Percentiles rank a stretch among this genome's conserved stretches.
phyloP scores from a whole-genome alignment of 2,113 vertebrate genomes.

The Mobula hypostoma region DNA sequence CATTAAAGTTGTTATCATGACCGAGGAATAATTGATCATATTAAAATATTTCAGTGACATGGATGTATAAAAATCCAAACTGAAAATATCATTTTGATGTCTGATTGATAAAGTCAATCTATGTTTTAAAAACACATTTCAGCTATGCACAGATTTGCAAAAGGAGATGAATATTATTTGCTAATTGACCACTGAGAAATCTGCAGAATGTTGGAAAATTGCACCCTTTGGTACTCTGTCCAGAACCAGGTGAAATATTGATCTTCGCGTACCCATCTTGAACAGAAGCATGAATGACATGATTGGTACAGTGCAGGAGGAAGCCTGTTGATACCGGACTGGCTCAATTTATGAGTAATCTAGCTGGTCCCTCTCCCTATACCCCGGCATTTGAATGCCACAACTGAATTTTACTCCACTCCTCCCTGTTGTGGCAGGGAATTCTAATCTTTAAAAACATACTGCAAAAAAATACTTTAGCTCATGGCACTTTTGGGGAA shows the following conservation, averaged over 20 bases:
- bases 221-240: neutral
- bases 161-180: neutral
- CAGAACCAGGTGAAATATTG: neutral
- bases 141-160: neutral
- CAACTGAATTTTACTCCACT: too few species aligned
- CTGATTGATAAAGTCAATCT: neutral
- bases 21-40: neutral
- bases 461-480: too few species aligned
- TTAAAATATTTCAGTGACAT: conserved; percentile 14
- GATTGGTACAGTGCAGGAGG: too few species aligned
- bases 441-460: too few species aligned
- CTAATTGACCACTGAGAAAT: neutral
- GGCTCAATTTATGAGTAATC: too few species aligned
- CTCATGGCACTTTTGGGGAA: neutral
- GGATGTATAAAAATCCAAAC: neutral
- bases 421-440: too few species aligned
- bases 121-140: neutral
- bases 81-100: neutral
- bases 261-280: neutral
- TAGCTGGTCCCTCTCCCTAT: too few species aligned
- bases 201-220: neutral
- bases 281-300: neutral
- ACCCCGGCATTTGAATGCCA: too few species aligned
- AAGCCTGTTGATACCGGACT: too few species aligned
- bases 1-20: neutral